Evolutionary conservation across 2,888 invertebrate genomes (phyloP).

Genomic region (Pristionchus entomophagus): DNA sequence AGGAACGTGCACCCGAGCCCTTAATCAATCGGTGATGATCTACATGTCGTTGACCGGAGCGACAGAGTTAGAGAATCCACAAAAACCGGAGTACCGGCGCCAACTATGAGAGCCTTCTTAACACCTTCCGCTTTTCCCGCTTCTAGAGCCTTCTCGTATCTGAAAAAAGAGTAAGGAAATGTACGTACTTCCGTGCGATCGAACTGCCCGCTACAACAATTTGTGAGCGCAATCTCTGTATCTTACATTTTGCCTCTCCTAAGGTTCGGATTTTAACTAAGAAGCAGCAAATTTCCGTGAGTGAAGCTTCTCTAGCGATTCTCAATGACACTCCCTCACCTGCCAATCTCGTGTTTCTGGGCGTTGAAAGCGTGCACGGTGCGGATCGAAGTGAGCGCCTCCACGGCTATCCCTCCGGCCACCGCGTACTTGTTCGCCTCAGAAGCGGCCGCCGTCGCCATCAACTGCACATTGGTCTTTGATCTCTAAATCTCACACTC

Average conservation of each 20-base stretch:
- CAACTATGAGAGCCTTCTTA: conserved; percentile 71
- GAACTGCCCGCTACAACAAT: not conserved
- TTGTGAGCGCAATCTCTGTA: not conserved
- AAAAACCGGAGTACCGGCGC: conserved; percentile 72
- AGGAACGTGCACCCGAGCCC: conserved; percentile 71
- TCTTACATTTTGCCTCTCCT: too few relatives aligned
- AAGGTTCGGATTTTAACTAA: not conserved
- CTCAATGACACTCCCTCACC: not conserved
- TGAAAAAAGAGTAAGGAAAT: too few relatives aligned
- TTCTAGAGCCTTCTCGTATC: conserved; percentile 68
- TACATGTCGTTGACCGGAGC: too few relatives aligned
- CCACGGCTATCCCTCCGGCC: conserved; percentile 71
- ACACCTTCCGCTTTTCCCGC: conserved; percentile 67
- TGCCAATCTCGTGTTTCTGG: conserved; percentile 59
- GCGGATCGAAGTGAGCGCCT: conserved; percentile 63
- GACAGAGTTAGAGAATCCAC: too few relatives aligned
- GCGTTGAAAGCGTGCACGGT: conserved; percentile 72
- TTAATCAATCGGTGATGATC: too few relatives aligned
- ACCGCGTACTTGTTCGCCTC: conserved; percentile 76
- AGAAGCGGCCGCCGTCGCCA: conserved; percentile 77
- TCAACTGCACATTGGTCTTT: conserved; percentile 71
- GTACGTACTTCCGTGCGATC: too few relatives aligned
- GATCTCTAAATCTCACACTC: too few relatives aligned
- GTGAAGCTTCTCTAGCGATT: not conserved
- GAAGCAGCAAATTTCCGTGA: not conserved